Evolutionary conservation across 2,113 vertebrate genomes (phyloP), one percentile per base, ranked within the genome.

Genomic region (Cygnus atratus): DNA sequence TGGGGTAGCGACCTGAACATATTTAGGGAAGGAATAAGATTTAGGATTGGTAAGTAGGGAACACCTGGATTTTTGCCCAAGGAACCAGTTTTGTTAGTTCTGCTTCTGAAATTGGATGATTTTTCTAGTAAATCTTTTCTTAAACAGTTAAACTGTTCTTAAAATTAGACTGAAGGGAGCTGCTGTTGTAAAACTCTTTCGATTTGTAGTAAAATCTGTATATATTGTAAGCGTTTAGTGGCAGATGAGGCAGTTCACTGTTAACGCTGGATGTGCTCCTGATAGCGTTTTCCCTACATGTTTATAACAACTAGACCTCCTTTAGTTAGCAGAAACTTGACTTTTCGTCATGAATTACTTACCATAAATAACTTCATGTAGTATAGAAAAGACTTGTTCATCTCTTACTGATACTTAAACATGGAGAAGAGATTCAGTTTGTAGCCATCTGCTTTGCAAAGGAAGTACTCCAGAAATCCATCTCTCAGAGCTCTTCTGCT

Each of bases 141-240:
- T 26, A 65, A 58, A 68, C 43, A 5, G 39, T 14, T 65, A 61
- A 87, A 48, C 26, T 55, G 13, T 58, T 55, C 33, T 58, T 57
- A 43, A 59, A 29, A 7, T 20, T 62, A 24, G 39, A 22, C 57
- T 63, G 8, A 59, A 70, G 31, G 54, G 25, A 48, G 39, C 37
- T 72, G 35, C 26, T 77, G 41, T 44, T 72, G 13, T 44, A 67
- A 77, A 41, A 26, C 2, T 37, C 24, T 75, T 24, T 20, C 29
- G 11, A 35, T 39, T 50, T 78, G 14, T 41, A 63, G 41, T 0
- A 2, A 44, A 55, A 57, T 20, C 63, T 77, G 2, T 10, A 3
- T n/a, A 31, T 3, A 2, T 52, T 70, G 37, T 4, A 39, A 76
- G 41, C 18, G 16, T 46, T 72, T 2, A 2, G 31, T 0, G 4